Conservation (phyloP, 2,888 invertebrate genomes). For the Nomada ferruginata region DNA sequence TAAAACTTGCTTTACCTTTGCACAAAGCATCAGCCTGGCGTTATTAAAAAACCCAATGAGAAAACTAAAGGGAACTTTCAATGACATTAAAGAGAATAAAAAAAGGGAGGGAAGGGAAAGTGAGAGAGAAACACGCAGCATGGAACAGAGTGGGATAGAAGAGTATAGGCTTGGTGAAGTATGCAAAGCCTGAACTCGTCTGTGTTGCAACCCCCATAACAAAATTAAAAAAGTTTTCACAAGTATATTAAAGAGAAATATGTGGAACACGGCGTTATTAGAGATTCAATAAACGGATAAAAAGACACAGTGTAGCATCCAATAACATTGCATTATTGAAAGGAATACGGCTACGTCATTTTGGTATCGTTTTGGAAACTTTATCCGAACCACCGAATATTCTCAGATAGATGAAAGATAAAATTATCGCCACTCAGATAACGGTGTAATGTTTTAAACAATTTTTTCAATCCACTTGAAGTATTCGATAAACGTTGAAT, state of each 20-base stretch:
- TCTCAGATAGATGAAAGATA: no score
- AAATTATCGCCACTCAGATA: no score
- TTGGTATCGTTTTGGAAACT: no score
- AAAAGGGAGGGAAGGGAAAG: background rate
- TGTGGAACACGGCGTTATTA: constrained; percentile 39
- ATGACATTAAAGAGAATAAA: constrained; percentile 42
- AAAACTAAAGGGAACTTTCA: constrained; percentile 21
- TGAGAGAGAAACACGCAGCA: background rate
- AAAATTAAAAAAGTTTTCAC: constrained; percentile 55
- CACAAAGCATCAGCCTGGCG: constrained; percentile 5
- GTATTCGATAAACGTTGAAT: no score
- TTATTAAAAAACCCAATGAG: constrained; percentile 32
- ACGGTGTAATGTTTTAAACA: no score
- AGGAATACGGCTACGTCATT: no score
- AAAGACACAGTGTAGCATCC: background rate
- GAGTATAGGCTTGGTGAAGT: constrained; percentile 23
- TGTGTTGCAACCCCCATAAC: constrained; percentile 38
- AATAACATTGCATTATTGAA: background rate
- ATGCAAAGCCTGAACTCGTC: constrained; percentile 32
- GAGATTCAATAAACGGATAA: constrained; percentile 13
- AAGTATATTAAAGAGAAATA: constrained; percentile 48
- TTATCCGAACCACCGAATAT: no score
- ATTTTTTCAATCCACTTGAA: no score
- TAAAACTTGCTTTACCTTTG: constrained; percentile 8
- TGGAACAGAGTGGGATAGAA: background rate